Evolutionary conservation across 2,797 vertebrate species (phyloP), one percentile per base, ranked within the genome.

Genomic region (Sarcophilus harrisii): DNA sequence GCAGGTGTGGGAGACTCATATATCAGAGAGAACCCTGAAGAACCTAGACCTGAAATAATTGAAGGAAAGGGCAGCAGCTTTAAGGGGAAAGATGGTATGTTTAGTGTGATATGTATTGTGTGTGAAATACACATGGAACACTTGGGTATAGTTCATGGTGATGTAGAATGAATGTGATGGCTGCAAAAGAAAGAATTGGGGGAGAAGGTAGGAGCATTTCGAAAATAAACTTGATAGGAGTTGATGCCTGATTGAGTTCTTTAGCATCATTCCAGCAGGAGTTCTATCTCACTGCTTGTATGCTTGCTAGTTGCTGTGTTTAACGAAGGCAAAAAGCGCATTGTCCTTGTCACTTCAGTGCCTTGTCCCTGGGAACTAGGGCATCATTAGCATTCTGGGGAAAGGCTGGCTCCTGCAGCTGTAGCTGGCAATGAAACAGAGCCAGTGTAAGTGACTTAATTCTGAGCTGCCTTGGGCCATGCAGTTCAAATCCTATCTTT

Each of bases 341-440:
- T 89, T 91, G 57, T 97, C 96, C 96, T 66, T 96, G 92, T 94
- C 93, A 91, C 4, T 94, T 96, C 94, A 52, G 62, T 97, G 96
- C 92, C 97, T 97, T 52, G 93, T 97, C 95, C 91, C 97, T 97
- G 97, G 96, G 95, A 97, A 95, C 52, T 0, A 97, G 87, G 93
- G 73, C 90, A 57, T 98, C 92, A 97, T 98, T 98, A 97, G 95
- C 97, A 98, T 98, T 98, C 97, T 93, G 96, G 90, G 81, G 66
- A 96, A 97, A 97, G 93, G 55, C 91, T 45, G 29, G 94, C 96
- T 98, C 95, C 97, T 95, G 92, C 95, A 30, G 96, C 96, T 92
- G 45, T 96, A 91, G 4, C 57, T 97, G 1, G 91, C 93, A 96
- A 96, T 96, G 97, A 95, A 97, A 91, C 21, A 0, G 0, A 0